These are phyloP conservation scores for Bettongia penicillata DNA, from an alignment of 2,113 vertebrate genomes.

Conservation along the genomic window DNA sequence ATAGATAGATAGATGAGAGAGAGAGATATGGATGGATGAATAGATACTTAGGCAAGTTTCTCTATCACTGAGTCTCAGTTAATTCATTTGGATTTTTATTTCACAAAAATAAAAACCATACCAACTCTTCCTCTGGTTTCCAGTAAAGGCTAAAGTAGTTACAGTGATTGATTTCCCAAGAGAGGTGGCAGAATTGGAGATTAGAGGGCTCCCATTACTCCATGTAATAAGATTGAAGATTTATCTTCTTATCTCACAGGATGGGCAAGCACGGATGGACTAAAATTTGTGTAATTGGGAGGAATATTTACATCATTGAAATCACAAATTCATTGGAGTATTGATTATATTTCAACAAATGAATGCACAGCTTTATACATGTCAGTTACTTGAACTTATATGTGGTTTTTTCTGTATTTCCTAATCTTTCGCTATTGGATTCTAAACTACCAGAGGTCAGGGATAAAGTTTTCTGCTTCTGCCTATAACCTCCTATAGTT, in stretches of 20 bases:
- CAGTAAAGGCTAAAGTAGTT: not conserved
- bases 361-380: not conserved
- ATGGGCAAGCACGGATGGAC: not conserved
- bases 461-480: not conserved
- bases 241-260: not conserved
- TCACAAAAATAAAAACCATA: not conserved
- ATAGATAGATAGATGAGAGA: too few species aligned
- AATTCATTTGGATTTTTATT: not conserved
- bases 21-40: too few species aligned
- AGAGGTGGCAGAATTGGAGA: not conserved
- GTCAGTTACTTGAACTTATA: not conserved
- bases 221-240: not conserved
- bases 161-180: not conserved
- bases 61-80: not conserved
- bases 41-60: not conserved
- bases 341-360: not conserved
- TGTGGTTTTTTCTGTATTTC: not conserved
- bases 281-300: not conserved
- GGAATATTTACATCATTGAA: not conserved
- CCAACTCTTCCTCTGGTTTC: not conserved
- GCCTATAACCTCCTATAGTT: not conserved
- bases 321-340: not conserved
- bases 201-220: not conserved
- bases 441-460: not conserved
- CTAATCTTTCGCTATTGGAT: not conserved